Evolutionary conservation across 1,140 invertebrate species (phyloP).

Genomic region (Drosophila suzukii): DNA sequence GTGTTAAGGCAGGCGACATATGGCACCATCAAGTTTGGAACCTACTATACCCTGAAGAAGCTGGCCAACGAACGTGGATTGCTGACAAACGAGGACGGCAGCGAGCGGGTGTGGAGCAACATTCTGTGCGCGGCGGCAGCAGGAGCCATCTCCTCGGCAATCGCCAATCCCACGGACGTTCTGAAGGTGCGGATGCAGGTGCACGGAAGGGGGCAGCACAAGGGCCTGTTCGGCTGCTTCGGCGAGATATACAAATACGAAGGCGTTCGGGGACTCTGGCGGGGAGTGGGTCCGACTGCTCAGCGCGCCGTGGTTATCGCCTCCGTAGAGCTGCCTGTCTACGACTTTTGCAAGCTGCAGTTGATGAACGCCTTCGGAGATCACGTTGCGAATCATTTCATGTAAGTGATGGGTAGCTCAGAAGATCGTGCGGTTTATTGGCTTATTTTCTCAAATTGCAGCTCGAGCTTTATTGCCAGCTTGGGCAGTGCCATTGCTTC

Average conservation of each 20-base stretch:
- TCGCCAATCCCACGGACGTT: conserved; percentile 98
- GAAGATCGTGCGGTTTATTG: background rate
- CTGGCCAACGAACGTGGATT: conserved; percentile 86
- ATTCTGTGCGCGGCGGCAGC: conserved; percentile 93
- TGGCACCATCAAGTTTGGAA: conserved; percentile 98
- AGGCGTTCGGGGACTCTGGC: conserved; percentile 94
- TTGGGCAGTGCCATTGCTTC: conserved; percentile 96
- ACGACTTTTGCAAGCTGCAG: conserved; percentile 95
- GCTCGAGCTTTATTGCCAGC: conserved; percentile 96
- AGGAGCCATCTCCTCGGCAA: conserved; percentile 95
- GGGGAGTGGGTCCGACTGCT: conserved; percentile 95
- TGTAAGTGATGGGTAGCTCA: conserved; percentile 86
- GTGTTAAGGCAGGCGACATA: conserved; percentile 96
- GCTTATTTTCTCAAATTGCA: conserved; percentile 80
- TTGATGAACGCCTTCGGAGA: conserved; percentile 91
- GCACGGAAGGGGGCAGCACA: conserved; percentile 85
- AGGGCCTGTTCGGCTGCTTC: conserved; percentile 90
- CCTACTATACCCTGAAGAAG: conserved; percentile 96
- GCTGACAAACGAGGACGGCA: conserved; percentile 85
- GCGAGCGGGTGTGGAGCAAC: conserved; percentile 92
- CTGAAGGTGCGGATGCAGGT: conserved; percentile 98
- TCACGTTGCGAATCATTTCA: conserved; percentile 93
- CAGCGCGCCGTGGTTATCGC: conserved; percentile 96
- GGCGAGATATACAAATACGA: conserved; percentile 91
- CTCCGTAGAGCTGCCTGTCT: conserved; percentile 96